Percentiles rank a stretch among this genome's conserved stretches.
Conservation (phyloP, 2,797 vertebrate species). For the Manis javanica region DNA sequence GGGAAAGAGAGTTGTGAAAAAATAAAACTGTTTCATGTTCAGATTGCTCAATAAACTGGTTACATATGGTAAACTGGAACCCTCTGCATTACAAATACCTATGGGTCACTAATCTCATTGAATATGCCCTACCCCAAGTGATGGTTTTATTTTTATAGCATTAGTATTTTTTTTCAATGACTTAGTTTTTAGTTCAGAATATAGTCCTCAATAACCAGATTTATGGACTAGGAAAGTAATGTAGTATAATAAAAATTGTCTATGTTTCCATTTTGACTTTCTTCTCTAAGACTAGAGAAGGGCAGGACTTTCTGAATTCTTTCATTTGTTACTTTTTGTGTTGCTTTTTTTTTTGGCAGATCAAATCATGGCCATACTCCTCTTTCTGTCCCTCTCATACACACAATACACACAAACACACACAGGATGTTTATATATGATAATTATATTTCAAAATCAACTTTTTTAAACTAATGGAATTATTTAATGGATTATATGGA, state of each 20-base stretch:
- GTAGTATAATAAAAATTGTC: not conserved
- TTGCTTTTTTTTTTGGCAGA: not conserved
- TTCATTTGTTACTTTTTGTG: not conserved
- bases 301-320: not conserved
- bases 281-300: not conserved
- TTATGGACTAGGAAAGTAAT: not conserved
- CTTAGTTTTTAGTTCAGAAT: not conserved
- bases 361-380: not conserved
- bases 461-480: not conserved
- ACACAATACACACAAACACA: not conserved
- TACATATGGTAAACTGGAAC: not conserved
- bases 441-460: slow-evolving; percentile 43
- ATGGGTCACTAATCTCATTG: not conserved
- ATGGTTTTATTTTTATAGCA: not conserved
- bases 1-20: not conserved
- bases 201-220: not conserved
- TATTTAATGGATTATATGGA: slow-evolving; percentile 37
- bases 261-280: not conserved
- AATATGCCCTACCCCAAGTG: not conserved
- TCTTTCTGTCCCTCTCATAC: not conserved
- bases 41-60: not conserved
- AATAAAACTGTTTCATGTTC: not conserved
- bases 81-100: not conserved
- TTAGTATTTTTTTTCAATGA: not conserved
- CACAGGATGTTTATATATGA: not conserved